phyloP scores from a whole-genome alignment of 2,888 invertebrate genomes.

The Eristalis intricaria region DNA sequence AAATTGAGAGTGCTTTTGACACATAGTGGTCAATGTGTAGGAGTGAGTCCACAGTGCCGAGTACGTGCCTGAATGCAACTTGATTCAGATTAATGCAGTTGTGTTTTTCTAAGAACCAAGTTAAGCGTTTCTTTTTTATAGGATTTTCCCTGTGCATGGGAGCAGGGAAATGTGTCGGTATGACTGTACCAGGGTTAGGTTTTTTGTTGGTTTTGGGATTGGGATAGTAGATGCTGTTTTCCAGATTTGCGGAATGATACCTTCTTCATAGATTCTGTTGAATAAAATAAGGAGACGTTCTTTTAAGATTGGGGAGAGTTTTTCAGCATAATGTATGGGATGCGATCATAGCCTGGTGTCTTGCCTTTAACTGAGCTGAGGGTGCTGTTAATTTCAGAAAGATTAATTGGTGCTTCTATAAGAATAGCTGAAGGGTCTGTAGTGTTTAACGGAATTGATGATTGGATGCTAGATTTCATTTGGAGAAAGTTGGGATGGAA shows the following conservation, averaged over 20 bases:
- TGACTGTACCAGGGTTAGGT: neutral
- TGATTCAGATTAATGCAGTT: neutral
- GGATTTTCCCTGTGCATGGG: neutral
- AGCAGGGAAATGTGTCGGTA: constrained; percentile 10
- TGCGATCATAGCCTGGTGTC: too few relatives aligned
- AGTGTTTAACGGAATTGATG: too few relatives aligned
- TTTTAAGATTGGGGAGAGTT: too few relatives aligned
- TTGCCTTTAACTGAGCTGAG: too few relatives aligned
- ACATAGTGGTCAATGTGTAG: too few relatives aligned
- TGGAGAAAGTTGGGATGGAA: too few relatives aligned
- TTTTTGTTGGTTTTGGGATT: neutral
- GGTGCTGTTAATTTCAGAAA: too few relatives aligned
- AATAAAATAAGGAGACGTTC: neutral
- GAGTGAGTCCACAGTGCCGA: too few relatives aligned
- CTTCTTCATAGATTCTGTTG: neutral
- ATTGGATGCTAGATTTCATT: too few relatives aligned
- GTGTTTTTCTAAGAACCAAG: constrained; percentile 3
- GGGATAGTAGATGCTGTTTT: constrained; percentile 5
- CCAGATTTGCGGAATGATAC: constrained; percentile 2
- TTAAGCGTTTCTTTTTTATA: neutral
- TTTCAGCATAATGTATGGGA: too few relatives aligned
- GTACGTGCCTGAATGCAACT: neutral
- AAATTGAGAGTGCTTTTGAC: neutral
- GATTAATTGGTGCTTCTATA: too few relatives aligned
- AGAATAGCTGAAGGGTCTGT: too few relatives aligned